Conservation (phyloP, 2,797 vertebrate genomes). For the Intellagama lesueurii region DNA sequence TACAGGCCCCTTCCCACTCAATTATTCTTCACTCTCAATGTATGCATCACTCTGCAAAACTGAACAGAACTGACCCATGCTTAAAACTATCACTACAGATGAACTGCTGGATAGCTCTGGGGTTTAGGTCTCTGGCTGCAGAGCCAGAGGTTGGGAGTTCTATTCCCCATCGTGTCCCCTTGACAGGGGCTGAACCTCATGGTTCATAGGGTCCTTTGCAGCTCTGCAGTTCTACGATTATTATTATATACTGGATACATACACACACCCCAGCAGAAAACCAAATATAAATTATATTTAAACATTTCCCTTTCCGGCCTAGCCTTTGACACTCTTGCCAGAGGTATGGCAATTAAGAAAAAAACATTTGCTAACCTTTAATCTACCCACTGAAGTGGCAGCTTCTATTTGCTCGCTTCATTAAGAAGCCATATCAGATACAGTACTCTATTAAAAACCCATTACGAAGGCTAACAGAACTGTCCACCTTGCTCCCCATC, state of each 20-base stretch:
- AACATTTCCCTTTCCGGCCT: not conserved
- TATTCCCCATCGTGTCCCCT: too few relatives aligned
- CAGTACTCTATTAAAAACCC: not conserved
- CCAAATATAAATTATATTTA: not conserved
- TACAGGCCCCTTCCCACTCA: too few relatives aligned
- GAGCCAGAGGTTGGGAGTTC: too few relatives aligned
- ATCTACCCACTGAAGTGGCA: too few relatives aligned
- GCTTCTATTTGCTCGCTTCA: not conserved
- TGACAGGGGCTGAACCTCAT: too few relatives aligned
- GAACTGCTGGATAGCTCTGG: too few relatives aligned
- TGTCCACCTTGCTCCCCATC: rapidly evolving
- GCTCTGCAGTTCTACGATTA: too few relatives aligned
- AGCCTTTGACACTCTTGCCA: not conserved
- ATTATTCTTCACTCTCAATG: not conserved
- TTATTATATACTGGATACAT: too few relatives aligned
- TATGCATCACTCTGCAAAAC: not conserved
- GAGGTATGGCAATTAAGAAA: not conserved
- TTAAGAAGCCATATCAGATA: not conserved
- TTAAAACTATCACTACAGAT: not conserved
- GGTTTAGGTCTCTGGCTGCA: too few relatives aligned
- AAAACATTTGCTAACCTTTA: not conserved
- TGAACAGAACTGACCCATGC: not conserved
- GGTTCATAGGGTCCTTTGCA: too few relatives aligned
- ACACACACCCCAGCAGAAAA: not conserved
- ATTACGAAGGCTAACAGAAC: not conserved